These are phyloP conservation scores for Epicampocera succincta DNA, from an alignment of 2,888 invertebrate species.

Conservation along the genomic window DNA sequence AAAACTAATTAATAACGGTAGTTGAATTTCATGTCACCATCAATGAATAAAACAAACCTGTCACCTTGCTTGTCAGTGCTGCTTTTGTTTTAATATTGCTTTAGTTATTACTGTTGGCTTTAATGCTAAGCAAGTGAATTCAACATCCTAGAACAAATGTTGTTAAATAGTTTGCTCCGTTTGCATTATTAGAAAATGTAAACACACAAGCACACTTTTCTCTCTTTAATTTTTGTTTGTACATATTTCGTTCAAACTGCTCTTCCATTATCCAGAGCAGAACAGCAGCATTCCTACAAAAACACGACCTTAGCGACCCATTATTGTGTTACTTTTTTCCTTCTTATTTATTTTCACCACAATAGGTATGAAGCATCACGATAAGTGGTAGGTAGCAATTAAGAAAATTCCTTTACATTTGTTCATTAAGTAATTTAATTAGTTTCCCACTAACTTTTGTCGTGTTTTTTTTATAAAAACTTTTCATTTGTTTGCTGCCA, in stretches of 20 bases:
- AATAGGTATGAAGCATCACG: neutral
- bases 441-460: slow-evolving; percentile 5
- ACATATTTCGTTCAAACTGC: neutral
- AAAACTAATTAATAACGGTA: slow-evolving; percentile 53
- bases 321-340: neutral
- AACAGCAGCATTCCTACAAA: neutral
- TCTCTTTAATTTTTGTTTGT: neutral
- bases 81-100: neutral
- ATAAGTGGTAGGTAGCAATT: slow-evolving; percentile 1
- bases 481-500: slow-evolving; percentile 9
- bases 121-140: neutral
- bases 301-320: slow-evolving; percentile 21
- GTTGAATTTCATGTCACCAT: slow-evolving; percentile 51
- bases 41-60: slow-evolving; percentile 29
- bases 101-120: slow-evolving; percentile 4
- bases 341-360: neutral
- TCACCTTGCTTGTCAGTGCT: slow-evolving; percentile 23
- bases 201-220: neutral
- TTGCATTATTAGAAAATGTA: neutral
- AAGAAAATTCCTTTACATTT: slow-evolving; percentile 30
- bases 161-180: slow-evolving; percentile 2
- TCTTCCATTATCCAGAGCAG: slow-evolving; percentile 2
- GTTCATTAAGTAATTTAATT: neutral
- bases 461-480: slow-evolving; percentile 4
- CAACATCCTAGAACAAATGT: slow-evolving; percentile 7